Percentiles rank a stretch among this genome's conserved stretches.
phyloP scores from a whole-genome alignment of 2,888 invertebrate species.

The Agriopis aurantiaria region DNA sequence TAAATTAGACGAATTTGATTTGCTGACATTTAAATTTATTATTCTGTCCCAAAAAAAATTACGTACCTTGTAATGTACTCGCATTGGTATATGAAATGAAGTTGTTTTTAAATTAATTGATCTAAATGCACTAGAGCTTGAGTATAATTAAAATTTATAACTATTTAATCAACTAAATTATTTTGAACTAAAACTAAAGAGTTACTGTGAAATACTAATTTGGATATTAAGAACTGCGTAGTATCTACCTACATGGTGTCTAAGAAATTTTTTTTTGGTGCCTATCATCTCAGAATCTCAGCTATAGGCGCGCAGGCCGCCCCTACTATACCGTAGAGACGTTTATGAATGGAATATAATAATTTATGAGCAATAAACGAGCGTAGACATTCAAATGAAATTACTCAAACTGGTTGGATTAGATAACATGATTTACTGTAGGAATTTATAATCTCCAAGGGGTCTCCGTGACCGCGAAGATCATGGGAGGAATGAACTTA shows the following conservation, averaged over 20 bases:
- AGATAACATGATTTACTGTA: slow-evolving; percentile 31
- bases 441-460: slow-evolving; percentile 41
- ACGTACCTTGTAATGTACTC: not conserved
- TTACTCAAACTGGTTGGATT: slow-evolving; percentile 36
- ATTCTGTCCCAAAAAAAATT: not conserved
- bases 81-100: not conserved
- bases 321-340: not conserved
- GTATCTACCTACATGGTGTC: not conserved
- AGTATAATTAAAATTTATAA: not conserved
- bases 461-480: slow-evolving; percentile 45
- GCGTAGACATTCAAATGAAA: slow-evolving; percentile 41
- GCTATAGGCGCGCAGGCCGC: not conserved
- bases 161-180: not conserved
- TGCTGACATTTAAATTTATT: not conserved
- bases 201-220: not conserved
- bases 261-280: not conserved
- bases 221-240: not conserved
- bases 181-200: not conserved
- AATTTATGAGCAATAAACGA: slow-evolving; percentile 27
- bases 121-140: not conserved
- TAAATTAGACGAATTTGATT: not conserved
- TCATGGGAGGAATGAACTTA: slow-evolving; percentile 75
- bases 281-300: not conserved
- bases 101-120: not conserved
- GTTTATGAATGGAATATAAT: slow-evolving; percentile 35